Percentiles rank a stretch among this genome's conserved stretches.
These are phyloP conservation scores for Heteronetta atricapilla DNA, from an alignment of 2,113 vertebrate species.

Conservation along the genomic window DNA sequence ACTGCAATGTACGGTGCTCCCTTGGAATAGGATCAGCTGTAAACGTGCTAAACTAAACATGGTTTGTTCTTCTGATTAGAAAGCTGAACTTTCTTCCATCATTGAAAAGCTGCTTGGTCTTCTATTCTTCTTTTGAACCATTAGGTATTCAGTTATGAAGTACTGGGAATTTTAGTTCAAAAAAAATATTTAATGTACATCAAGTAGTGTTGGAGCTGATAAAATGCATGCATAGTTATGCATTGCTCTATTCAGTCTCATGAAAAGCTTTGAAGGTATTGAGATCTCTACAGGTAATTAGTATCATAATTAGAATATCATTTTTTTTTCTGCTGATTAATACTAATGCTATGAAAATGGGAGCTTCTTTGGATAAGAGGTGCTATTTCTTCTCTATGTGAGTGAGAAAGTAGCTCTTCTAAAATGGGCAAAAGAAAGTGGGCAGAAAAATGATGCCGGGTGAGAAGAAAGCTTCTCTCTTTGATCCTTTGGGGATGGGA, in stretches of 20 bases:
- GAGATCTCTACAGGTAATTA: slow-evolving; percentile 14
- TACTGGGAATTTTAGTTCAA: background rate
- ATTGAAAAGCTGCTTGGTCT: background rate
- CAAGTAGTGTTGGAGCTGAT: background rate
- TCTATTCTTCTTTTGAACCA: background rate
- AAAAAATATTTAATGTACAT: background rate
- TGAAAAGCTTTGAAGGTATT: slow-evolving; percentile 29
- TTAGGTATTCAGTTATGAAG: background rate
- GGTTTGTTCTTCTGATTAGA: slow-evolving; percentile 5
- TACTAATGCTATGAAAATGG: slow-evolving; percentile 28
- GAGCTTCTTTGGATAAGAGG: background rate
- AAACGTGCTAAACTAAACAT: background rate
- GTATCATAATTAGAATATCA: slow-evolving; percentile 12
- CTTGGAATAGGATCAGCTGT: slow-evolving; percentile 32
- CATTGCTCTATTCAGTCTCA: background rate
- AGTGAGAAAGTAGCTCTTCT: background rate
- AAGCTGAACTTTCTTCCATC: slow-evolving; percentile 21
- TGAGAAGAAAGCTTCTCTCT: background rate
- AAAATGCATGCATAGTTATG: slow-evolving; percentile 14
- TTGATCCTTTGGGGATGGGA: background rate
- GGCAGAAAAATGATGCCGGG: background rate
- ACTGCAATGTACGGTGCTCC: slow-evolving; percentile 17
- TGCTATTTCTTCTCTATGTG: background rate
- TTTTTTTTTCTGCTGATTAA: slow-evolving; percentile 34
- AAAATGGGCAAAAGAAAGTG: background rate